Evolutionary conservation across 2,888 invertebrate species (phyloP), one percentile per base, ranked within the genome.

Genomic region (Lasioglossum villosulum): DNA sequence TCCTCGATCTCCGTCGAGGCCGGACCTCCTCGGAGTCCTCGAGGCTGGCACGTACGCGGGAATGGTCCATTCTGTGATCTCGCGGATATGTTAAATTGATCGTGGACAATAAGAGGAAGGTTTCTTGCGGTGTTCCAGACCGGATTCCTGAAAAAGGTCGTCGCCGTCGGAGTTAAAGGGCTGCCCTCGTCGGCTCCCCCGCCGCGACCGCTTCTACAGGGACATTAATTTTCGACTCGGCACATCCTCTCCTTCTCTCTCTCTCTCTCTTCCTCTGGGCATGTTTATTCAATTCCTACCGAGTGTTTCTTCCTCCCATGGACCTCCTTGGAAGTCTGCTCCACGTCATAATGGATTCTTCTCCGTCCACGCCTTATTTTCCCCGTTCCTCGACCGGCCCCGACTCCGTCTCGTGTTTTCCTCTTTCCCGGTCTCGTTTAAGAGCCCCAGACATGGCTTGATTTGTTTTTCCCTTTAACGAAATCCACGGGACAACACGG

Each of bases 271-370:
- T 10, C 10, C 23, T n/a, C 78, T 80, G 56, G 56, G 90, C 89
- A 91, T 91, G 88, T 92, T 90, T 88, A 91, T 91, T 91, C 91
- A 89, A 92, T 88, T 90, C 87, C 80, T 80, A 79, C 75, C 83
- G 83, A 80, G 78, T 78, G 81, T 87, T 71, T 83, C 66, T 83
- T 86, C 76, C 71, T 75, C 19, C 48, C 71, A 27, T 39, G 75
- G 82, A 90, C 76, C 77, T 83, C 84, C 82, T 78, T 80, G 59
- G 83, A 82, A 66, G 85, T 78, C 86, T 71, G 75, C 79, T 78
- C 78, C 80, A 75, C 84, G 87, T 86, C 87, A 89, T 89, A 86
- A 88, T 88, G 88, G 88, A 90, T 83, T 86, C 79, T 78, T 81
- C 77, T 87, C 88, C 86, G 66, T 83, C 82, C 87, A 83, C 85